Base-by-base conservation (phyloP, 1,140 invertebrate genomes). In the Drosophila punjabiensis region DNA sequence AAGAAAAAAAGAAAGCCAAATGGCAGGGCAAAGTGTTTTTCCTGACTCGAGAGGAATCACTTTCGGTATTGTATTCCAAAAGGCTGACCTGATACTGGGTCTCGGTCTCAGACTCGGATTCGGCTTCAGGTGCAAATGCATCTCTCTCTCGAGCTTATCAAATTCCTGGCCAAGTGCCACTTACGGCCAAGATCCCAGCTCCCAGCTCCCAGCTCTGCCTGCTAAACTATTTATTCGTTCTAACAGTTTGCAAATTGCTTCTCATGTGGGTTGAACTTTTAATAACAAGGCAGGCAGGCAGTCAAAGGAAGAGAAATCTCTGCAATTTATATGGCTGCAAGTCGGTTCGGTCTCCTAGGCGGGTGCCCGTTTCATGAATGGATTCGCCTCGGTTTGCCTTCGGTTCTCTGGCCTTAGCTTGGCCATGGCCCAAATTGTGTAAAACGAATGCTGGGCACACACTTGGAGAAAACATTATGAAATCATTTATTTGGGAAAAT, bases 221-320 rank as follows among this genome's bases (percentile, higher is more conserved):
- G 68, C 56, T 74, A 53, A 62, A 75, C 58, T 67, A 80, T 80
- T 80, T 80, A 84, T 84, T 76, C 63, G 61, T 84, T 77, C 63
- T 76, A 86, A 86, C 79, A 76, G 79, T 55, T 86, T 82, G 67
- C 80, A 83, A 88, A 88, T 88, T 88, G 84, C 84, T 65, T 87
- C 70, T 82, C 82, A 74, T 86, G 65, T 74, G 70, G 80, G 79
- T 73, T 86, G 76, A 79, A 79, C 86, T 86, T 89, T 79, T 90
- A 89, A 90, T 86, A 89, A 89, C 82, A 86, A 77, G 82, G 64
- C 76, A 69, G 52, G 41, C 43, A 45, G 73, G 66, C 74, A 77
- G 64, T 75, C 77, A 80, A 73, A 75, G 80, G 62, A 81, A 62
- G 63, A 69, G 63, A 78, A 82, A 90, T 90, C 79, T 89, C 39